Evolutionary conservation across 2,113 vertebrate genomes (phyloP).

Genomic region (Odocoileus hemionus): DNA sequence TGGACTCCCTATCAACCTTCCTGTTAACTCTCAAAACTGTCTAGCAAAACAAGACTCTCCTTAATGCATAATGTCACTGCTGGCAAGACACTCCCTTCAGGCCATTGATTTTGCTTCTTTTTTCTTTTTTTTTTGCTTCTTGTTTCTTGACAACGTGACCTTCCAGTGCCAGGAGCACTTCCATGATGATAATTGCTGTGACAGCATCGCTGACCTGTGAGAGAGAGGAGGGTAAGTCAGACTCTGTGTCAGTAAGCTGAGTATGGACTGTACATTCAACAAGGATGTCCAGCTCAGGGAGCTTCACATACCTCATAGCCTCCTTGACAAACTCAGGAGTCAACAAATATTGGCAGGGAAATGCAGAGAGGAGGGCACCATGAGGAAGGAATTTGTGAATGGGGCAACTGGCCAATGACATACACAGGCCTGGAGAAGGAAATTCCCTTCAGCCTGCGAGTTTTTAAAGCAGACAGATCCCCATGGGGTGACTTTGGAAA

Average conservation of each 20-base stretch:
- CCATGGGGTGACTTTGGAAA: not conserved
- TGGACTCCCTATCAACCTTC: not conserved
- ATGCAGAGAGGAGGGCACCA: not conserved
- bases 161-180: too few species aligned
- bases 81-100: not conserved
- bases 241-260: not conserved
- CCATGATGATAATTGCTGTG: not conserved
- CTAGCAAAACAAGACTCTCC: not conserved
- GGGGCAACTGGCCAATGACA: not conserved
- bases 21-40: not conserved
- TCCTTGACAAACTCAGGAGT: not conserved
- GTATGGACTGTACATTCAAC: not conserved
- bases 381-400: not conserved
- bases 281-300: not conserved
- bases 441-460: not conserved
- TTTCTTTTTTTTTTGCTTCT: conserved; percentile 55
- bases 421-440: not conserved
- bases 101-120: conserved; percentile 65
- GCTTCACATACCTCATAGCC: not conserved
- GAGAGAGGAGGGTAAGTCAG: not conserved
- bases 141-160: conserved; percentile 49
- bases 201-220: conserved; percentile 62
- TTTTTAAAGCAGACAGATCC: not conserved
- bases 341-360: not conserved
- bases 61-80: not conserved